Percentiles rank a stretch among this genome's conserved stretches.
Conservation (phyloP, 2,888 invertebrate species). For the Dryocosmus kuriphilus region DNA sequence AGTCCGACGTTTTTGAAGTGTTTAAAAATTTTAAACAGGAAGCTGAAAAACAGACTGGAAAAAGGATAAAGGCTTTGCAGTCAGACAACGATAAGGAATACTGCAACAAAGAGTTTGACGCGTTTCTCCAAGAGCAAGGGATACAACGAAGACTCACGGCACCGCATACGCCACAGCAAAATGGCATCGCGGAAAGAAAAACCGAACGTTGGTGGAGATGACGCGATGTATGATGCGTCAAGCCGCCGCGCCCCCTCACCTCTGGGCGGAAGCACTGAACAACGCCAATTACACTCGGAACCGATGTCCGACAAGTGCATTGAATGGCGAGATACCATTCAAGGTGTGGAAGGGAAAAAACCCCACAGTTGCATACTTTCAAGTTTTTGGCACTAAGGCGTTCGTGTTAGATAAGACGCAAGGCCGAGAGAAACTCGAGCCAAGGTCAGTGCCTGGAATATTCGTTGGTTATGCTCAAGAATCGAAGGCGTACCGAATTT, state of each 20-base stretch:
- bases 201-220: too few relatives aligned
- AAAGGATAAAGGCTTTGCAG: conserved; percentile 51
- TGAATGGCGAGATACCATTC: conserved; percentile 50
- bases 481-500: conserved; percentile 46
- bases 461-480: conserved; percentile 43
- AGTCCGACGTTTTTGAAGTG: conserved; percentile 38
- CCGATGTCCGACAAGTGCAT: conserved; percentile 54
- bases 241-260: too few relatives aligned
- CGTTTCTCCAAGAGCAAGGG: conserved; percentile 54
- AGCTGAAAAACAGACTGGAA: conserved; percentile 49
- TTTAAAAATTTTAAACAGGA: conserved; percentile 47
- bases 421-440: too few relatives aligned
- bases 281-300: conserved; percentile 62
- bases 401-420: too few relatives aligned
- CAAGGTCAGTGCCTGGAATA: conserved; percentile 23
- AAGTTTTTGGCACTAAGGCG: conserved; percentile 39
- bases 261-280: conserved; percentile 51
- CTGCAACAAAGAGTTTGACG: conserved; percentile 50
- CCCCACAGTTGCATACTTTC: conserved; percentile 35
- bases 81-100: conserved; percentile 57
- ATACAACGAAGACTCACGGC: conserved; percentile 58
- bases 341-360: conserved; percentile 48
- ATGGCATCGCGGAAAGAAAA: conserved; percentile 64
- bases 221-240: too few relatives aligned
- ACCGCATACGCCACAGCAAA: conserved; percentile 63